Percentiles rank a stretch among this genome's conserved stretches.
Evolutionary conservation across 1,140 invertebrate species (phyloP).

Genomic region (Polyergus mexicanus): DNA sequence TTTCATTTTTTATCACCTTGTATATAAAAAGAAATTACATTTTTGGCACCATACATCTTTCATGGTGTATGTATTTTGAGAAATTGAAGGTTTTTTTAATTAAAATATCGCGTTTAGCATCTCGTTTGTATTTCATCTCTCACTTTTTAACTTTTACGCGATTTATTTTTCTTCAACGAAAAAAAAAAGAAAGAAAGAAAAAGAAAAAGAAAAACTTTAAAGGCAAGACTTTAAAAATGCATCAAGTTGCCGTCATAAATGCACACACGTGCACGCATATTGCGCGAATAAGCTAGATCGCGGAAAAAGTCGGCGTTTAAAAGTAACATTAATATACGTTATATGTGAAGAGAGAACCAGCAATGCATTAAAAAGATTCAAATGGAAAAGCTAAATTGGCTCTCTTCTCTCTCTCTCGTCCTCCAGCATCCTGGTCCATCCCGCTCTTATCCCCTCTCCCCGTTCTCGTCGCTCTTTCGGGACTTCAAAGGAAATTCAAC

Average conservation of each 20-base stretch:
- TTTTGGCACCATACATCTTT: no score
- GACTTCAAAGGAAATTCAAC: slow-evolving; percentile 63
- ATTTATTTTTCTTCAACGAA: neutral
- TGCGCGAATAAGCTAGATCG: slow-evolving; percentile 5
- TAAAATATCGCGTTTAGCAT: no score
- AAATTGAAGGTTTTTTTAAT: no score
- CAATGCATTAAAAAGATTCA: slow-evolving; percentile 56
- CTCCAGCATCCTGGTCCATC: neutral
- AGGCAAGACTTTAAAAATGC: neutral
- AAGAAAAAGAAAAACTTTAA: neutral
- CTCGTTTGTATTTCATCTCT: neutral
- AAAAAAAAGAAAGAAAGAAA: no score
- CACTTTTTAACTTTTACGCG: neutral
- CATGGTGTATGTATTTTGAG: neutral
- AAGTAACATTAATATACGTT: slow-evolving; percentile 47
- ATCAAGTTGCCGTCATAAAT: neutral
- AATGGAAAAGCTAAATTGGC: slow-evolving; percentile 52
- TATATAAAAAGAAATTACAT: neutral
- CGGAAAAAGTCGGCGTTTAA: slow-evolving; percentile 42
- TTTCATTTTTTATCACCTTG: no score
- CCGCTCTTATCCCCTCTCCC: neutral
- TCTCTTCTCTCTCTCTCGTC: slow-evolving; percentile 8
- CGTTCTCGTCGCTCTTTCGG: neutral
- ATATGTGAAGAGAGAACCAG: neutral
- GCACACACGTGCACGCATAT: neutral